phyloP scores from a whole-genome alignment of 2,113 vertebrate genomes.

The Emydocephalus ijimae region DNA sequence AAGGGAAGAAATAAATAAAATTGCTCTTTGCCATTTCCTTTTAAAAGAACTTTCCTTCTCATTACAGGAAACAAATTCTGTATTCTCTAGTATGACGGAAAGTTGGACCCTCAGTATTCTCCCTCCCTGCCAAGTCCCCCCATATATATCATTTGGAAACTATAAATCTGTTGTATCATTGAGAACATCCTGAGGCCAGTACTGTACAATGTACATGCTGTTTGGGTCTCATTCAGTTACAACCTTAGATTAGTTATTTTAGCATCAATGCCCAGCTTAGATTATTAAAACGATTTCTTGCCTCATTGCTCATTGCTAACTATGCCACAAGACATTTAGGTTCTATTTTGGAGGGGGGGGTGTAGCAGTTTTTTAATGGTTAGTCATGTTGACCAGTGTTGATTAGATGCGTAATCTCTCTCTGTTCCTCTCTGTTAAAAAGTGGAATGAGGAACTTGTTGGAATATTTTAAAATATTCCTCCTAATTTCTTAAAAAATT shows the following conservation, averaged over 20 bases:
- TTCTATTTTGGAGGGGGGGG: background rate
- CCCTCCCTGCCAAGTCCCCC: background rate
- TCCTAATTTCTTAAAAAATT: background rate
- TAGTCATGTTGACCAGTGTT: background rate
- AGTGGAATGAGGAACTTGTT: background rate
- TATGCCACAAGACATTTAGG: background rate
- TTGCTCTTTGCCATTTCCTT: background rate
- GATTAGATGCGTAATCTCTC: background rate
- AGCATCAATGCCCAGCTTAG: background rate
- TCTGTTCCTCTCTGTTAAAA: background rate
- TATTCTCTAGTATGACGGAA: background rate
- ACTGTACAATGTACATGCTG: background rate
- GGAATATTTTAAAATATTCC: background rate
- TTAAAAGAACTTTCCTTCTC: background rate
- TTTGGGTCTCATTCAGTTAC: background rate
- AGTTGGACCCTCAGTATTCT: background rate
- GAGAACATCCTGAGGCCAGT: background rate
- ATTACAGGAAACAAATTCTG: background rate
- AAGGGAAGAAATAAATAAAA: background rate
- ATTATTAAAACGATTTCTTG: background rate
- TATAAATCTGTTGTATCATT: background rate
- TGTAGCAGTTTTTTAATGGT: background rate
- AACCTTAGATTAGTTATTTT: background rate
- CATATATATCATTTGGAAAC: background rate
- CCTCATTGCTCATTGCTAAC: background rate